Evolutionary conservation across 2,888 invertebrate species (phyloP).

Genomic region (Lutraria lutraria): DNA sequence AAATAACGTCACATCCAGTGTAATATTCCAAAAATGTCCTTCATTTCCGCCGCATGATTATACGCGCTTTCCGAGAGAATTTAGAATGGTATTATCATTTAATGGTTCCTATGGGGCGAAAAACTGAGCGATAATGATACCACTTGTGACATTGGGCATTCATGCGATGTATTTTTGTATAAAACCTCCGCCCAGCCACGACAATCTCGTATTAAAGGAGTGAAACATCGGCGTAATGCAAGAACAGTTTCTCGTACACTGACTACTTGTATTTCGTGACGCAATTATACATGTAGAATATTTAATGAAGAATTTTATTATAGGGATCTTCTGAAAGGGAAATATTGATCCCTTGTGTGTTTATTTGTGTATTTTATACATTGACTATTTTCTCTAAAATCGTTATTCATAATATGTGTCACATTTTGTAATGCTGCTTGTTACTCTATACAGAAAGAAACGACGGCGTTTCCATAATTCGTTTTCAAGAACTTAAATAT

Average conservation of each 20-base stretch:
- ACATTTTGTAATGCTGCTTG: too few species aligned
- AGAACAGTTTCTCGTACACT: background rate
- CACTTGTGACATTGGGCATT: conserved; percentile 2
- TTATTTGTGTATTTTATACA: too few species aligned
- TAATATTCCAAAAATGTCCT: background rate
- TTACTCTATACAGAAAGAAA: too few species aligned
- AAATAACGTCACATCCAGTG: background rate
- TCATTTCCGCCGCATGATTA: background rate
- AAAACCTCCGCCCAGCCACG: conserved; percentile 4
- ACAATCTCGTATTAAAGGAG: conserved; percentile 13
- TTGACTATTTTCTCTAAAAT: too few species aligned
- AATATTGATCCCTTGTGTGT: background rate
- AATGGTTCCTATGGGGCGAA: conserved; percentile 15
- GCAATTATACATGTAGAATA: background rate
- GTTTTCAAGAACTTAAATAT: too few species aligned
- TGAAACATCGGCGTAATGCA: conserved; percentile 17
- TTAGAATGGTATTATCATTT: conserved; percentile 19
- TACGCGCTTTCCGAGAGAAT: conserved; percentile 14
- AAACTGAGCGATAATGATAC: conserved; percentile 21
- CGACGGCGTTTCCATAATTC: too few species aligned
- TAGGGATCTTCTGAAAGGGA: background rate
- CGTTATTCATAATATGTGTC: too few species aligned
- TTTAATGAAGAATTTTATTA: background rate
- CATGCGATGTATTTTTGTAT: conserved; percentile 26
- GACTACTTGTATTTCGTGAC: background rate